phyloP scores from a whole-genome alignment of 2,888 invertebrate genomes.

The Pediacus dermestoides region DNA sequence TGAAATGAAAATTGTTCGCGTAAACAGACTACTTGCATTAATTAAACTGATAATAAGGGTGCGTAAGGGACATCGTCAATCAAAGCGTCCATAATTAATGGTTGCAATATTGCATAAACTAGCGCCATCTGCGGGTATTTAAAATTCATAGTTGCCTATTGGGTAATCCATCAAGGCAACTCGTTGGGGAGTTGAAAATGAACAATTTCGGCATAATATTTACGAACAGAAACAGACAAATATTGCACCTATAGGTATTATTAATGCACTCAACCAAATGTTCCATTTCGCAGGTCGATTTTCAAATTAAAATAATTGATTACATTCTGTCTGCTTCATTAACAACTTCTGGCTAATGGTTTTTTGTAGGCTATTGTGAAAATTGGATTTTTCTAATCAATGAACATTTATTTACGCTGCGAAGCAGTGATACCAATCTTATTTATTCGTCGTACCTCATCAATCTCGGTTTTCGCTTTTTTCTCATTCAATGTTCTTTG shows the following conservation, averaged over 20 bases:
- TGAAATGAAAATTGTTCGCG: constrained; percentile 9
- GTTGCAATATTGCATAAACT: constrained; percentile 34
- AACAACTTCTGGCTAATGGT: not conserved
- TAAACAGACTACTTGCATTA: constrained; percentile 41
- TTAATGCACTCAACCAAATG: constrained; percentile 3
- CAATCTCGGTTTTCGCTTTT: too few relatives aligned
- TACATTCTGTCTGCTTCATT: constrained; percentile 8
- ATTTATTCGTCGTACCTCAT: constrained; percentile 3
- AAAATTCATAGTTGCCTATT: constrained; percentile 24
- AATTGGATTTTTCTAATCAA: constrained; percentile 10
- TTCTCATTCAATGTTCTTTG: too few relatives aligned
- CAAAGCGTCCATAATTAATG: constrained; percentile 40
- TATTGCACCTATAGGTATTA: constrained; percentile 3
- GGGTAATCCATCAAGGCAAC: constrained; percentile 18
- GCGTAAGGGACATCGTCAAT: constrained; percentile 35
- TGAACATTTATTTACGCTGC: constrained; percentile 8
- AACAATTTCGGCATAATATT: constrained; percentile 13
- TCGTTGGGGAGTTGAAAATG: constrained; percentile 14
- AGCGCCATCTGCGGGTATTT: constrained; percentile 35
- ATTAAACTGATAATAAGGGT: constrained; percentile 40
- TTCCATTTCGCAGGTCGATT: constrained; percentile 1
- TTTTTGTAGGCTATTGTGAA: constrained; percentile 3
- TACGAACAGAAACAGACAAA: not conserved
- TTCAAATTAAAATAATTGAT: constrained; percentile 8
- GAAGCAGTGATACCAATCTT: constrained; percentile 4